Percentiles rank a stretch among this genome's conserved stretches.
These are phyloP conservation scores for Lota lota DNA, from an alignment of 2,113 vertebrate genomes.

Conservation along the genomic window DNA sequence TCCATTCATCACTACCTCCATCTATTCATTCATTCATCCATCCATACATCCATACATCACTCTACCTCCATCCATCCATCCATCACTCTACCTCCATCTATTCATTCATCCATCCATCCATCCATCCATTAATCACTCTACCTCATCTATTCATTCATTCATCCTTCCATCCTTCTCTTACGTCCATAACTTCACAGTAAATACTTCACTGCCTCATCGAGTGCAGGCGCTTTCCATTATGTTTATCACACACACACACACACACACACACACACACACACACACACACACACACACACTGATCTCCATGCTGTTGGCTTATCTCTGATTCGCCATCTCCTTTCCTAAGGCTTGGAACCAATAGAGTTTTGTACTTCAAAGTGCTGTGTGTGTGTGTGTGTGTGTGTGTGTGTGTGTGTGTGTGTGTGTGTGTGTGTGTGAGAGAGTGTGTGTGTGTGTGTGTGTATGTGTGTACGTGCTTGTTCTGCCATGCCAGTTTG, in stretches of 20 bases:
- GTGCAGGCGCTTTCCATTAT: conserved; percentile 70
- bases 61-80: not conserved
- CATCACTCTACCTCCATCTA: not conserved
- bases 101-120: conserved; percentile 8
- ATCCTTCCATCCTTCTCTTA: conserved; percentile 16
- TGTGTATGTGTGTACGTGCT: conserved; percentile 20
- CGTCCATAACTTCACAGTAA: conserved; percentile 55
- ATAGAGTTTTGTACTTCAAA: not conserved
- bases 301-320: not conserved
- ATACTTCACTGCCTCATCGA: conserved; percentile 46
- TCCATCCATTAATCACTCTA: conserved; percentile 2
- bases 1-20: not conserved
- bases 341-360: not conserved
- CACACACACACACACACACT: conserved; percentile 22
- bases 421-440: not conserved
- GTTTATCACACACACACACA: conserved; percentile 19
- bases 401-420: not conserved
- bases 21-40: conserved; percentile 11
- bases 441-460: conserved; percentile 11
- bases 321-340: not conserved
- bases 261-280: conserved; percentile 18
- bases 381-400: not conserved
- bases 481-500: conserved; percentile 33
- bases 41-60: not conserved
- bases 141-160: conserved; percentile 9